phyloP scores from a whole-genome alignment of 2,113 vertebrate genomes.

The Mirza zaza region DNA sequence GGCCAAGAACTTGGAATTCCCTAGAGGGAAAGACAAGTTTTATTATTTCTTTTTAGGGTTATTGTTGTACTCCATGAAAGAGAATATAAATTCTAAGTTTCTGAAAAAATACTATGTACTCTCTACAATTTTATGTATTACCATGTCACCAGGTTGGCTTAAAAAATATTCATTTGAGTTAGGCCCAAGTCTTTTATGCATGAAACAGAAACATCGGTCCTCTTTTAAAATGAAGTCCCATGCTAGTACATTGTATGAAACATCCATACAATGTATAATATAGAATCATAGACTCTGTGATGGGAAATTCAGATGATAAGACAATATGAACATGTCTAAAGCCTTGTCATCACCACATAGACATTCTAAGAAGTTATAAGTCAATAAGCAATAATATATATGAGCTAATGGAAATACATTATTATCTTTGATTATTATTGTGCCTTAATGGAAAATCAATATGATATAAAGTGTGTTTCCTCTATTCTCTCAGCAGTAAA shows the following conservation, averaged over 20 bases:
- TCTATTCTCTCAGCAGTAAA: constrained; percentile 3
- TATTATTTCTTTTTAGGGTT: not conserved
- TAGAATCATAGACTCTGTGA: not conserved
- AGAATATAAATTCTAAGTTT: not conserved
- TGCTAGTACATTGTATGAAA: not conserved
- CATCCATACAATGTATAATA: not conserved
- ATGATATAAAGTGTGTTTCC: not conserved
- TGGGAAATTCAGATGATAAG: not conserved
- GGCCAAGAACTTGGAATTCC: not conserved
- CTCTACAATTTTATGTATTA: not conserved
- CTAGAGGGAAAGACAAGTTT: not conserved
- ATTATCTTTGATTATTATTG: constrained; percentile 31
- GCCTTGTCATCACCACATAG: not conserved
- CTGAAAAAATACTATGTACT: not conserved
- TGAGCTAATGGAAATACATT: constrained; percentile 20
- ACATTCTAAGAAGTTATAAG: not conserved
- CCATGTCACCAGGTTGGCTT: not conserved
- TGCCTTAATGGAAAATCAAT: constrained; percentile 32
- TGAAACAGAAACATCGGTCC: not conserved
- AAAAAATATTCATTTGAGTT: not conserved
- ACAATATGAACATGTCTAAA: not conserved
- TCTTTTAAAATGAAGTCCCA: constrained; percentile 42
- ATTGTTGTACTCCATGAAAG: not conserved
- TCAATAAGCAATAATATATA: not conserved
- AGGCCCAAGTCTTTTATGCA: not conserved